Conservation (phyloP, 2,797 vertebrate species). For the Alfaro cultratus region DNA sequence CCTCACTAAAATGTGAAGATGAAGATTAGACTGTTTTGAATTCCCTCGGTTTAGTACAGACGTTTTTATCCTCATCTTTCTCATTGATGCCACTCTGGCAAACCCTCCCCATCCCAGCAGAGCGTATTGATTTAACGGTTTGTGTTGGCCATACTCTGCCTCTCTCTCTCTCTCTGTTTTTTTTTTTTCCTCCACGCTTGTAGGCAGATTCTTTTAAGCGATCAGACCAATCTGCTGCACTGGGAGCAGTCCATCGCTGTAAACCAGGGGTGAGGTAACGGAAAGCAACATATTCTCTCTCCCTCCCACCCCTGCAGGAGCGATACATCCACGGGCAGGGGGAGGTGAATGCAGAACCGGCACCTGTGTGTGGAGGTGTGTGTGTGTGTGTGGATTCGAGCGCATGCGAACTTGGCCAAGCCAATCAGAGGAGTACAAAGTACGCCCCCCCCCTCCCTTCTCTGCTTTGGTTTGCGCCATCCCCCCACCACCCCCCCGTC, state of each 20-base stretch:
- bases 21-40: conserved; percentile 22
- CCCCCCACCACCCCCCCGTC: conserved; percentile 61
- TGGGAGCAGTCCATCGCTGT: conserved; percentile 59
- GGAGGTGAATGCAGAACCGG: conserved; percentile 59
- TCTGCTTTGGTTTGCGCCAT: conserved; percentile 78
- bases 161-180: conserved; percentile 17
- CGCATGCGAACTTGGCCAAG: conserved; percentile 33
- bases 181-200: conserved; percentile 49
- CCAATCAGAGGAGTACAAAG: conserved; percentile 67
- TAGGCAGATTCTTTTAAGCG: conserved; percentile 69
- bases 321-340: conserved; percentile 34
- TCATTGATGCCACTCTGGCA: conserved; percentile 45
- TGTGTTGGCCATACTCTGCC: conserved; percentile 59
- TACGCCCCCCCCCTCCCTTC: conserved; percentile 35
- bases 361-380: background rate
- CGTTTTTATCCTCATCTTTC: conserved; percentile 12
- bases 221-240: conserved; percentile 78
- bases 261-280: conserved; percentile 57
- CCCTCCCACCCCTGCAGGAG: conserved; percentile 8
- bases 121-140: conserved; percentile 61
- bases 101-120: conserved; percentile 40
- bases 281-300: conserved; percentile 46
- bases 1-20: conserved; percentile 21
- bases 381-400: background rate
- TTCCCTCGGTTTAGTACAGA: conserved; percentile 7